Evolutionary conservation across 2,113 vertebrate species (phyloP).

Genomic region (Poeciliopsis retropinna): DNA sequence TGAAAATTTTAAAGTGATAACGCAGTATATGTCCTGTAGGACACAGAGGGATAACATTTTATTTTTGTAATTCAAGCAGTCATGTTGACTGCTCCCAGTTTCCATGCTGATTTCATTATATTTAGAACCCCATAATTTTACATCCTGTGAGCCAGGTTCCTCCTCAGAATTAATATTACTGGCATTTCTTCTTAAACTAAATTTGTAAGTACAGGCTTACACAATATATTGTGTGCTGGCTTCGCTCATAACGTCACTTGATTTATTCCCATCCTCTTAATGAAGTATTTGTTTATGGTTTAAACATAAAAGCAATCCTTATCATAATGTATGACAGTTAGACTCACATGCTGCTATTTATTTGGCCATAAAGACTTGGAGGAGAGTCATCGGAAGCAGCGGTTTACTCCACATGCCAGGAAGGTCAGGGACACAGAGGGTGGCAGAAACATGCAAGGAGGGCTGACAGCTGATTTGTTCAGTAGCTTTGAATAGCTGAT

Average conservation of each 20-base stretch:
- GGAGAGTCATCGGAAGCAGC: constrained; percentile 74
- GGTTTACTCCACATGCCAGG: constrained; percentile 63
- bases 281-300: constrained; percentile 83
- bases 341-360: constrained; percentile 76
- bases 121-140: constrained; percentile 24
- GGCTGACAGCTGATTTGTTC: constrained; percentile 76
- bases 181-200: constrained; percentile 20
- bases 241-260: constrained; percentile 63
- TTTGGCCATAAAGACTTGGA: constrained; percentile 78
- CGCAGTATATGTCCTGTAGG: no score
- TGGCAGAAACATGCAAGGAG: constrained; percentile 62
- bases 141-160: constrained; percentile 26
- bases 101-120: constrained; percentile 21
- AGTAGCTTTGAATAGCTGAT: constrained; percentile 84
- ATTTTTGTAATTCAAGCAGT: constrained; percentile 13
- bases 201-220: constrained; percentile 4
- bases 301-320: constrained; percentile 82
- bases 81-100: constrained; percentile 5
- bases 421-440: constrained; percentile 77
- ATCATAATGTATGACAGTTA: constrained; percentile 79
- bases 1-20: no score
- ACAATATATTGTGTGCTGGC: constrained; percentile 35
- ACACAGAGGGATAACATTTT: no score
- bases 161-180: constrained; percentile 13
- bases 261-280: constrained; percentile 80